A percentile compares a stretch with the other conserved stretches of the same genome.
These are phyloP conservation scores for Pica pica DNA, from an alignment of 2,113 vertebrate genomes.

Conservation along the genomic window DNA sequence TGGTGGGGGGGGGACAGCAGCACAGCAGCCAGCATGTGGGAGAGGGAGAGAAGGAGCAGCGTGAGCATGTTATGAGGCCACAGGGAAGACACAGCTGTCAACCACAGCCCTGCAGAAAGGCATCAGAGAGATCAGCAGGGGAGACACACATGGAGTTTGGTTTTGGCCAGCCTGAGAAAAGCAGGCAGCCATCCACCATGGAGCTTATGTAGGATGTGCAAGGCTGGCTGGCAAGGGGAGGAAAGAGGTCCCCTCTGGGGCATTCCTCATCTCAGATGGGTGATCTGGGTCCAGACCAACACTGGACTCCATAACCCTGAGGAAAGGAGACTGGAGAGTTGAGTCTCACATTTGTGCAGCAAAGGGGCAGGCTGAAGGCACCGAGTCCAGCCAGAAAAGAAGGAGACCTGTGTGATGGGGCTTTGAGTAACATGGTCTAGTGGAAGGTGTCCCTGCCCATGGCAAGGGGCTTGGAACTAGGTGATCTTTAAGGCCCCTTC, in stretches of 20 bases:
- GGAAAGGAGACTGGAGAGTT: neutral
- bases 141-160: neutral
- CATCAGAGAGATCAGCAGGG: neutral
- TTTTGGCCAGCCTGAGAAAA: neutral
- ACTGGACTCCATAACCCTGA: neutral
- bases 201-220: neutral
- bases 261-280: neutral
- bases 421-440: neutral
- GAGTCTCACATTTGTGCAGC: neutral
- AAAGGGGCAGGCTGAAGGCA: neutral
- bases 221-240: neutral
- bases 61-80: fast-evolving
- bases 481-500: neutral
- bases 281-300: neutral
- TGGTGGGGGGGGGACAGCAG: neutral
- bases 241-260: neutral
- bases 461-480: neutral
- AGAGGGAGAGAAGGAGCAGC: neutral
- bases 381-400: neutral
- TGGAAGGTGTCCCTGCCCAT: neutral
- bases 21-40: neutral
- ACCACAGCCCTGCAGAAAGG: neutral
- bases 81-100: neutral
- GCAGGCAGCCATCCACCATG: neutral
- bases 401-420: neutral